Evolutionary conservation across 2,797 vertebrate species (phyloP).

Genomic region (Podargus strigoides): DNA sequence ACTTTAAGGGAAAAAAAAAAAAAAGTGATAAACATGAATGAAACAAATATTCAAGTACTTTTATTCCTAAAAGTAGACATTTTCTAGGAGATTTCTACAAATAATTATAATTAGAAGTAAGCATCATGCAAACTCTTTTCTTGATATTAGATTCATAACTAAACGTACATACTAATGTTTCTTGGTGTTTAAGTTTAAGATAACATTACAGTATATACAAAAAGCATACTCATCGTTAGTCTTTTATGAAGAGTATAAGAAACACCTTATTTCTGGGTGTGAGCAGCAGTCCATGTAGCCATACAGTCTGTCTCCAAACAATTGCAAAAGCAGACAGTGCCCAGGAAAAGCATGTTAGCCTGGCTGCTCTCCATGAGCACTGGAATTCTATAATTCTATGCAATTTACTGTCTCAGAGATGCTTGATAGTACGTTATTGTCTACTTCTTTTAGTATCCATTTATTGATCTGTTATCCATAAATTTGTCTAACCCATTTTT

Average conservation of each 20-base stretch:
- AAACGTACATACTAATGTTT: neutral
- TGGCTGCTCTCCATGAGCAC: neutral
- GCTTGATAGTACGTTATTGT: accelerated
- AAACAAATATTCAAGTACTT: neutral
- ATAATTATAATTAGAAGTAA: neutral
- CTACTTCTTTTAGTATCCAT: neutral
- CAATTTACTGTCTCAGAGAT: neutral
- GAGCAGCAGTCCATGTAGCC: neutral
- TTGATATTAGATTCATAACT: neutral
- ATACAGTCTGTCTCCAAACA: neutral
- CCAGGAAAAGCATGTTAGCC: neutral
- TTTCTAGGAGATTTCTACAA: neutral
- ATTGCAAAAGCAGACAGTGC: neutral
- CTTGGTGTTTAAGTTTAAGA: neutral
- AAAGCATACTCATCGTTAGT: neutral
- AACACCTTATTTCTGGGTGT: neutral
- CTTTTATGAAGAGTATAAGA: neutral
- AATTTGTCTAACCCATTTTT: neutral
- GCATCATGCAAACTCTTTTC: neutral
- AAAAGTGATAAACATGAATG: neutral
- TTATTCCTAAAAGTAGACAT: neutral
- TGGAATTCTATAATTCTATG: too few species aligned
- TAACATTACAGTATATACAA: neutral
- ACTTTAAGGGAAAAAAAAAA: neutral
- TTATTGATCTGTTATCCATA: neutral